Base-by-base conservation (phyloP, 2,888 invertebrate species). In the Strigamia transsilvanica region DNA sequence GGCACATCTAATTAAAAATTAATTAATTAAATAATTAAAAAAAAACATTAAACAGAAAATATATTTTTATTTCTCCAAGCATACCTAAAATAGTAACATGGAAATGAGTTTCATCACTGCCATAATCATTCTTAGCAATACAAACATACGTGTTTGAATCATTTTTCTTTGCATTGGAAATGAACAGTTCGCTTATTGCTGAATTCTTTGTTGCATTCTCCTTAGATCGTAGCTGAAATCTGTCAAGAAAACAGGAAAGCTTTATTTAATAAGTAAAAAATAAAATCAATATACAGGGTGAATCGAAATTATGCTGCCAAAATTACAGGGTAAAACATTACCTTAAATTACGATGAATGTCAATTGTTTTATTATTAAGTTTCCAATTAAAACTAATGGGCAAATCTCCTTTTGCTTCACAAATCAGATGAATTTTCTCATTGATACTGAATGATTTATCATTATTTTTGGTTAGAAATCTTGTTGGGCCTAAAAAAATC, bases 91-190 rank as follows among this genome's bases (percentile, higher is more conserved):
- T 86, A 13, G 86, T 84, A 27, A 88, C 85, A 66, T 86, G 84
- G 82, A 86, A 85, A 51, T 86, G 85, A 66, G 86, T 84, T 27
- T 85, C 84, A 46, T 86, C 87, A 82, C 85, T 84, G 4, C 90
- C 90, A 85, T 88, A 90, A 46, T 88, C 87, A 85, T 90, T 90
- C 83, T 87, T 87, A 12, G 89, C 89, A 79, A 86, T 87, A 85
- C 90, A 90, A 32, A 87, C 88, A 85, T 89, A 83, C 81, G 86
- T 85, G 0, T 87, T 87, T 2, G 87, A 86, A 84, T 88, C 88
- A 21, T 84, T 84, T 38, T 87, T 82, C 10, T 80, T 84, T 5
- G 86, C 85, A 0, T 86, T 86, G 10, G 82, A 82, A 15, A 88
- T 82, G 15, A 85, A 84, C 81, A 88, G 84, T n/a, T 85, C 85